A percentile compares a stretch with the other conserved stretches of the same genome.
Evolutionary conservation across 2,113 vertebrate genomes (phyloP).

Genomic region (Ammodytes dubius): DNA sequence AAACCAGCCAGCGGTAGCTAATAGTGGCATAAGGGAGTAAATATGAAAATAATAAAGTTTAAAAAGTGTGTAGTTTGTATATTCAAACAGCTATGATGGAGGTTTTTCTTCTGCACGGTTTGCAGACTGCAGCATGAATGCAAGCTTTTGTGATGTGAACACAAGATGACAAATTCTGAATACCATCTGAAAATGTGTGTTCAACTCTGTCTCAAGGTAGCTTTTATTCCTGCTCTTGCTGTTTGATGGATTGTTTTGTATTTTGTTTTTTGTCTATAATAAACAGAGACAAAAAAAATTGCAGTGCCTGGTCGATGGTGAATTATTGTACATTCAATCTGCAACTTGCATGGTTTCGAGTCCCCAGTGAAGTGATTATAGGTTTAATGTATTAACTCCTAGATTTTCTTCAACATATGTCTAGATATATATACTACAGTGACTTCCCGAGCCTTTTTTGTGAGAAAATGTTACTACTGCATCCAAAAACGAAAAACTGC

Average conservation of each 20-base stretch:
- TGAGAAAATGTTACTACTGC: no score
- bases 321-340: slow-evolving; percentile 13
- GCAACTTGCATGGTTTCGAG: no score
- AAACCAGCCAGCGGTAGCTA: slow-evolving; percentile 32
- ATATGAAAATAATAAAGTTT: not conserved
- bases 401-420: no score
- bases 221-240: slow-evolving; percentile 55
- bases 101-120: slow-evolving; percentile 29
- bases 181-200: slow-evolving; percentile 47
- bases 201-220: slow-evolving; percentile 34
- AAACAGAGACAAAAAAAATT: slow-evolving; percentile 58
- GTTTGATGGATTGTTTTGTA: slow-evolving; percentile 71
- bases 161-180: slow-evolving; percentile 15
- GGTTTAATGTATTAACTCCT: no score
- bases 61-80: slow-evolving; percentile 17
- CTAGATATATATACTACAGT: no score
- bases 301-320: not conserved
- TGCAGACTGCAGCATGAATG: slow-evolving; percentile 45
- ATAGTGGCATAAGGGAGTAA: slow-evolving; percentile 27
- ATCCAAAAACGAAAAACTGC: no score
- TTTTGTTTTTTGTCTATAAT: slow-evolving; percentile 75
- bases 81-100: slow-evolving; percentile 20
- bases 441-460: no score
- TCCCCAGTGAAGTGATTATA: no score
- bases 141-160: slow-evolving; percentile 57